Conservation (phyloP, 1,140 invertebrate genomes). For the Ceratoteleas bidentatus region DNA sequence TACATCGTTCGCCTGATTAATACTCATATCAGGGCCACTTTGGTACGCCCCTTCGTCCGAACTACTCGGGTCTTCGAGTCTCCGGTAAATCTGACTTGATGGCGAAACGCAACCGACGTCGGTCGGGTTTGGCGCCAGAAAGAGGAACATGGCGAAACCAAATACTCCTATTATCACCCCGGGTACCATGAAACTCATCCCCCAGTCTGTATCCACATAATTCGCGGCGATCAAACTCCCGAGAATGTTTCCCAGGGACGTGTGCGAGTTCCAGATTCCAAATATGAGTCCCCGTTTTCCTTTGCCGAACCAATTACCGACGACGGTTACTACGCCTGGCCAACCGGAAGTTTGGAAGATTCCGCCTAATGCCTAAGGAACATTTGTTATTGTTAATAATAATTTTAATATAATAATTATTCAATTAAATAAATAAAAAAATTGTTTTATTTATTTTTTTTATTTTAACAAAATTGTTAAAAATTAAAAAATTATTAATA, state of each 20-base stretch:
- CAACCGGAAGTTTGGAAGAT: conserved; percentile 95
- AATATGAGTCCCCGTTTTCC: conserved; percentile 95
- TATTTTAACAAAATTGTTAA: too few relatives aligned
- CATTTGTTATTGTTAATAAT: too few relatives aligned
- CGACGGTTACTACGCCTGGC: conserved; percentile 95
- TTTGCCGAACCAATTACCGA: conserved; percentile 98
- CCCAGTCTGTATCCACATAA: conserved; percentile 94
- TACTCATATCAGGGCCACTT: conserved; percentile 56
- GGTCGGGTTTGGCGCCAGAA: conserved; percentile 90
- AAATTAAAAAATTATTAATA: too few relatives aligned
- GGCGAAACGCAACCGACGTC: conserved; percentile 85
- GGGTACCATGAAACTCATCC: conserved; percentile 95
- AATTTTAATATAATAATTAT: too few relatives aligned
- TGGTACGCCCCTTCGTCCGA: conserved; percentile 73
- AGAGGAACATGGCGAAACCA: conserved; percentile 92
- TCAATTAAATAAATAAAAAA: too few relatives aligned
- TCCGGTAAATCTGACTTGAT: conserved; percentile 71
- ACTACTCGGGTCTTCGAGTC: conserved; percentile 70
- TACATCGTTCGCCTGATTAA: conserved; percentile 72
- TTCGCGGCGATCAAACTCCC: conserved; percentile 91
- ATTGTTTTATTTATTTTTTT: too few relatives aligned
- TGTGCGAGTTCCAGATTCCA: conserved; percentile 98
- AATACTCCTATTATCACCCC: conserved; percentile 90
- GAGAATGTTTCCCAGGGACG: conserved; percentile 96
- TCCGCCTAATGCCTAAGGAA: conserved; percentile 91